Evolutionary conservation across 2,113 vertebrate species (phyloP).

Genomic region (Motacilla alba): DNA sequence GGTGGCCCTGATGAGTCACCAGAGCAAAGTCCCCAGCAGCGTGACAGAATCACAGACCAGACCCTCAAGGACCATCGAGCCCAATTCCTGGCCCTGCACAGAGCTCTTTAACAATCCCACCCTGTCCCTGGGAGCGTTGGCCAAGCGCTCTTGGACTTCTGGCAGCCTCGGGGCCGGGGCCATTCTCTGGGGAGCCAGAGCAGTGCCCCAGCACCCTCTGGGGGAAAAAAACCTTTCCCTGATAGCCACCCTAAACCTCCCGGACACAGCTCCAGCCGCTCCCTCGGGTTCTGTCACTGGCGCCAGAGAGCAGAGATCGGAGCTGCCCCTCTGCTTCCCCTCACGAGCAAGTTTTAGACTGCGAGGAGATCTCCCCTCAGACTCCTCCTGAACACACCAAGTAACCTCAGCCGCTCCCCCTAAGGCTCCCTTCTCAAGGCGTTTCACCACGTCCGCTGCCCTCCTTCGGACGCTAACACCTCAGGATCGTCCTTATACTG

Average conservation of each 20-base stretch:
- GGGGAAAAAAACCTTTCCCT: not conserved
- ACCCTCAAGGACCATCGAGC: not conserved
- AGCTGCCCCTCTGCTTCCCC: not conserved
- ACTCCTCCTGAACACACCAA: not conserved
- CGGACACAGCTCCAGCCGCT: not conserved
- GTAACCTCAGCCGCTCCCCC: not conserved
- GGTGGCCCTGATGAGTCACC: not conserved
- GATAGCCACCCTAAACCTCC: not conserved
- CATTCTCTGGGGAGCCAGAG: not conserved
- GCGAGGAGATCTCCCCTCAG: not conserved
- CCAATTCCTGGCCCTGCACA: not conserved
- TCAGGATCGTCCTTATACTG: rapidly evolving
- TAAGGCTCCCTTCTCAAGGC: not conserved
- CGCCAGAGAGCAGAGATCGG: not conserved
- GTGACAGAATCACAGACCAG: not conserved
- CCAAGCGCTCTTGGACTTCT: not conserved
- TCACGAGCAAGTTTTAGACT: not conserved
- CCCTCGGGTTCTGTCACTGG: not conserved
- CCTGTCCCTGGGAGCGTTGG: not conserved
- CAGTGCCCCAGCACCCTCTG: not conserved
- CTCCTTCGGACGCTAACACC: not conserved
- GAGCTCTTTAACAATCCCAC: not conserved
- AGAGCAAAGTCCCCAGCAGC: not conserved
- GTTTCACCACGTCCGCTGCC: not conserved
- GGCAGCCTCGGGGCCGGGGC: not conserved